A percentile compares a stretch with the other conserved stretches of the same genome.
phyloP scores from a whole-genome alignment of 2,797 vertebrate genomes.

The Streptopelia turtur region DNA sequence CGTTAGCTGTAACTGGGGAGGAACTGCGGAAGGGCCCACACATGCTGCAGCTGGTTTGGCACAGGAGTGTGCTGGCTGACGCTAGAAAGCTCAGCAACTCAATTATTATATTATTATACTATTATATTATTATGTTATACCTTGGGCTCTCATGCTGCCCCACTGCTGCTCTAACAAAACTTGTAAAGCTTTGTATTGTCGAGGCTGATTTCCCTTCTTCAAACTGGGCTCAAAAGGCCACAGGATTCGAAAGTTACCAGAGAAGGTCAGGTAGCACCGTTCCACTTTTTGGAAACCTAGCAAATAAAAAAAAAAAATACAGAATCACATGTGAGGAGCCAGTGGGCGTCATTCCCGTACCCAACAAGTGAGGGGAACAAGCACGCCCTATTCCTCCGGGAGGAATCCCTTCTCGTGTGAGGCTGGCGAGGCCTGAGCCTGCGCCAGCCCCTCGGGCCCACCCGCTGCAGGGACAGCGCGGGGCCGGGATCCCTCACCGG shows the following conservation, averaged over 20 bases:
- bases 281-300: not conserved
- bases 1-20: not conserved
- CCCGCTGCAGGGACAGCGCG: fast-evolving
- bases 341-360: fast-evolving
- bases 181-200: fast-evolving
- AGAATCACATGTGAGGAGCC: not conserved
- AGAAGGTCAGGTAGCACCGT: not conserved
- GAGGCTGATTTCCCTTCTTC: not conserved
- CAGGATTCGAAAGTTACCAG: not conserved
- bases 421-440: fast-evolving
- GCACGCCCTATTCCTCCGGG: not conserved
- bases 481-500: not conserved
- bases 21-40: not conserved
- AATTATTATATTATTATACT: no score
- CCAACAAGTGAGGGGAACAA: fast-evolving
- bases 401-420: not conserved
- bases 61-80: fast-evolving
- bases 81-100: fast-evolving
- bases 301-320: not conserved
- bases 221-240: not conserved
- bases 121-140: no score
- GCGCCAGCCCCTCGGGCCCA: not conserved
- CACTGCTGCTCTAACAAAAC: not conserved
- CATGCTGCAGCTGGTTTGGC: not conserved
- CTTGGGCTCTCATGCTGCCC: not conserved